Conservation (phyloP, 1,140 invertebrate species). For the Drosophila navojoa region DNA sequence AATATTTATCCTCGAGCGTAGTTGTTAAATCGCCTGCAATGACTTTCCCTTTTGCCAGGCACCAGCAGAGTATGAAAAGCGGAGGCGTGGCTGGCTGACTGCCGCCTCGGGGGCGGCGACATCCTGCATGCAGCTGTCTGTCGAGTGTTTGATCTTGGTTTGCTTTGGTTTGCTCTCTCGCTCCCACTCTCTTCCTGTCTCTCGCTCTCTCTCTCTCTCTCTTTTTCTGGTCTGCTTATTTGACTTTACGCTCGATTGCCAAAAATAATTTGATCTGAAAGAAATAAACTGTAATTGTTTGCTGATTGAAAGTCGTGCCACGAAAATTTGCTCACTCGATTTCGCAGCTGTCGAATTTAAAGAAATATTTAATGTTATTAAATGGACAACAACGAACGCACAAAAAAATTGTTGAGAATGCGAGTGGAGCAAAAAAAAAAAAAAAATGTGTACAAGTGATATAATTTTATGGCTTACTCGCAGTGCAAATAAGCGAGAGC, state of each 20-base stretch:
- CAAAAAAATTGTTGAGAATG: slow-evolving; percentile 4
- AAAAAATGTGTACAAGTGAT: slow-evolving; percentile 50
- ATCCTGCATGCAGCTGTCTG: slow-evolving; percentile 25
- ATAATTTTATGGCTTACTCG: slow-evolving; percentile 57
- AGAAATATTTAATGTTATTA: slow-evolving; percentile 57
- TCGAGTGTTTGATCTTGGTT: slow-evolving; percentile 57
- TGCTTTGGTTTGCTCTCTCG: neutral
- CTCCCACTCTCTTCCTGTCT: slow-evolving; percentile 33
- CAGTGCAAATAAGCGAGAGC: slow-evolving; percentile 39
- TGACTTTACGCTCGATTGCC: slow-evolving; percentile 80
- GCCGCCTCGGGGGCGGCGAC: slow-evolving; percentile 23
- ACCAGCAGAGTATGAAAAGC: too few species aligned
- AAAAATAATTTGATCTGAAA: slow-evolving; percentile 81
- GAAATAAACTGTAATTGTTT: slow-evolving; percentile 80
- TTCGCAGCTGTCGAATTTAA: slow-evolving; percentile 19
- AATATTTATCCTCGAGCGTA: slow-evolving; percentile 79
- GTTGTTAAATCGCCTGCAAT: slow-evolving; percentile 82
- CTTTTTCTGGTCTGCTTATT: slow-evolving; percentile 64
- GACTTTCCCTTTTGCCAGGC: slow-evolving; percentile 70
- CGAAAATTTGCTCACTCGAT: slow-evolving; percentile 31
- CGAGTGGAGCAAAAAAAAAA: too few species aligned
- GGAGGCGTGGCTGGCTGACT: neutral
- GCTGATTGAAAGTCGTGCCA: slow-evolving; percentile 65
- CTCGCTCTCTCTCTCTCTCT: slow-evolving; percentile 18
- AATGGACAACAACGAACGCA: slow-evolving; percentile 46